phyloP scores from a whole-genome alignment of 2,888 invertebrate genomes.

The Ophion slaviceki region DNA sequence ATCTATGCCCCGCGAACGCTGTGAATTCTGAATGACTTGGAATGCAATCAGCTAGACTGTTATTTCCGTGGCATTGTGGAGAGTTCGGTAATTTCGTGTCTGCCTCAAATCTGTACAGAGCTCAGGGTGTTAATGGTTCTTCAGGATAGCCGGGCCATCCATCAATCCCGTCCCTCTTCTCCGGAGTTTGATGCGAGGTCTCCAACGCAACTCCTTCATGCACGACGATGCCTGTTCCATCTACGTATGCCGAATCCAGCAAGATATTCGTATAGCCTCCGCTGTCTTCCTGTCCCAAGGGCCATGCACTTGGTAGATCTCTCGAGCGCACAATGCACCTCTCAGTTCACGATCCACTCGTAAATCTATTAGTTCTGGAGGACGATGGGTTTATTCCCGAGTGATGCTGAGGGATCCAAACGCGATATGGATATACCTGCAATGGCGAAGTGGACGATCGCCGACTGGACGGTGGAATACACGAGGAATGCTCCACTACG shows the following conservation, averaged over 20 bases:
- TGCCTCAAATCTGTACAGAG: constrained; percentile 20
- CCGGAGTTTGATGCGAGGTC: constrained; percentile 55
- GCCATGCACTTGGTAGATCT: constrained; percentile 46
- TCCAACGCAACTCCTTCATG: constrained; percentile 56
- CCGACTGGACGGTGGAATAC: constrained; percentile 31
- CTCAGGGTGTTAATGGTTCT: constrained; percentile 76
- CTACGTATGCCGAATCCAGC: constrained; percentile 10
- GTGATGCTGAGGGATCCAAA: constrained; percentile 41
- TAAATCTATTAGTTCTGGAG: constrained; percentile 76
- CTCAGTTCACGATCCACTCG: constrained; percentile 70
- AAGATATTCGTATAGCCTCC: constrained; percentile 43
- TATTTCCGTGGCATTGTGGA: constrained; percentile 31
- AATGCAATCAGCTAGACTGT: constrained; percentile 1
- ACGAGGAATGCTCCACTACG: constrained; percentile 23
- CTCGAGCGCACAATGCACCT: constrained; percentile 66
- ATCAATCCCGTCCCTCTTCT: constrained; percentile 73
- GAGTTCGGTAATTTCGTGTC: not conserved
- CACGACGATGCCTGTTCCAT: constrained; percentile 43
- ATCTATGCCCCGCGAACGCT: not conserved
- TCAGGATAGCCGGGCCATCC: constrained; percentile 74
- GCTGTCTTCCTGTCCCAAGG: constrained; percentile 59
- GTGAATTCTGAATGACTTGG: constrained; percentile 6
- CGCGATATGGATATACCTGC: constrained; percentile 19
- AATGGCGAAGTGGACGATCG: constrained; percentile 31
- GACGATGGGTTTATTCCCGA: constrained; percentile 72